Evolutionary conservation across 2,888 invertebrate species (phyloP), one percentile per base, ranked within the genome.

Genomic region (Eudemis profundana): DNA sequence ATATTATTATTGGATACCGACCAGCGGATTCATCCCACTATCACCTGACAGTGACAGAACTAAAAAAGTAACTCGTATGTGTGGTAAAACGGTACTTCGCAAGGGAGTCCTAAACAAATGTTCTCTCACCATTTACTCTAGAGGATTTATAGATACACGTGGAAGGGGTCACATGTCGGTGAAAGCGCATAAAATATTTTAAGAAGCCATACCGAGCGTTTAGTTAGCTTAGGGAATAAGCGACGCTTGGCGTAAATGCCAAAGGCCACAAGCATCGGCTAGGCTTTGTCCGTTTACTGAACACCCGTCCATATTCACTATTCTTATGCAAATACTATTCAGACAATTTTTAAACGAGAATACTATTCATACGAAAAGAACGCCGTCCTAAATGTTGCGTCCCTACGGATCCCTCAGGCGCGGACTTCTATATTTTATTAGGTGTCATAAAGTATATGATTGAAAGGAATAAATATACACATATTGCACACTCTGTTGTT

Each of bases 381-480:
- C 15, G 23, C 19, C 23, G 29, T 3, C 14, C 12, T 15, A 47
- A 7, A 27, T 53, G 46, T 17, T 5, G n/a, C 27, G 8, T 12
- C 17, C 42, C 42, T 38, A 29, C 46, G 46, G 47, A 21, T 59
- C 51, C 57, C 47, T 62, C 21, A 15, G 40, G 21, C 38, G 19
- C 40, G 29, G 17, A 66, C 59, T 61, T 53, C 67, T 67, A 56
- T 60, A 69, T 73, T 75, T 76, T 75, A 75, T 73, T 68, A 66
- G 47, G 36, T 56, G 50, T 61, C 69, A 68, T 76, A 74, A 76
- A 76, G 60, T 36, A 27, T 44, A 54, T 61, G 56, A 68, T 68
- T 66, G 69, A 60, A 60, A 29, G 66, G 59, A 68, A 71, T 73
- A 72, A 71, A 70, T 69, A 64, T 60, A 70, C 65, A 68, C 67